These are phyloP conservation scores for Nephotettix cincticeps DNA, from an alignment of 1,140 invertebrate genomes.

Conservation along the genomic window DNA sequence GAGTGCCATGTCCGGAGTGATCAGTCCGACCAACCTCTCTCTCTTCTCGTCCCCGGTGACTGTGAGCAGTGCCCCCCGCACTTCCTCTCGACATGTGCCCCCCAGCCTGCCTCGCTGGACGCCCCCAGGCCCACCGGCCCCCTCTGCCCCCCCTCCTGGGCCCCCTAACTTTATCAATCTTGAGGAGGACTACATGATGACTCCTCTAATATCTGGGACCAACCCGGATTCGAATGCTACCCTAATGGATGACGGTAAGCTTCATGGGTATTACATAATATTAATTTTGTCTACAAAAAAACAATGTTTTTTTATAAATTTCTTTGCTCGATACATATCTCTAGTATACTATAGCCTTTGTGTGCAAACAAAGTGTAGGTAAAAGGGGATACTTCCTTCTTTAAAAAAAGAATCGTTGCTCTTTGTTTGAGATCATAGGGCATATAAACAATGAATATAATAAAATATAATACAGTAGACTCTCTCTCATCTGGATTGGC, in stretches of 20 bases:
- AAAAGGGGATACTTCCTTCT: too few species aligned
- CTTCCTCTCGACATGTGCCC: conserved; percentile 61
- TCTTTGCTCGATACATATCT: too few species aligned
- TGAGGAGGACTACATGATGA: conserved; percentile 93
- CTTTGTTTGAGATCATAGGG: too few species aligned
- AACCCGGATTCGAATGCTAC: conserved; percentile 38
- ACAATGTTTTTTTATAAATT: too few species aligned
- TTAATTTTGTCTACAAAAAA: too few species aligned
- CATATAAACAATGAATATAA: too few species aligned
- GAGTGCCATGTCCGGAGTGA: conserved; percentile 73
- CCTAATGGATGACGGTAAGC: conserved; percentile 43
- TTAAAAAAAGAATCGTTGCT: too few species aligned
- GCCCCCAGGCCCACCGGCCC: conserved; percentile 43
- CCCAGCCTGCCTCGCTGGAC: conserved; percentile 81
- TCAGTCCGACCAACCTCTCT: conserved; percentile 87
- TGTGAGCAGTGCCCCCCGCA: conserved; percentile 49
- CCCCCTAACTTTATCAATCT: conserved; percentile 67
- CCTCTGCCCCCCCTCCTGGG: conserved; percentile 31
- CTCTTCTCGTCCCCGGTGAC: conserved; percentile 75
- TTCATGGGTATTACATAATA: not conserved
- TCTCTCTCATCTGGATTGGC: too few species aligned
- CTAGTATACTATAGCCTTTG: too few species aligned
- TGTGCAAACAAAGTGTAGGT: too few species aligned
- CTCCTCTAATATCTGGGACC: conserved; percentile 61
- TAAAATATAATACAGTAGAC: too few species aligned